Conservation (phyloP, 2,113 vertebrate genomes). For the Oncorhynchus clarkii region DNA sequence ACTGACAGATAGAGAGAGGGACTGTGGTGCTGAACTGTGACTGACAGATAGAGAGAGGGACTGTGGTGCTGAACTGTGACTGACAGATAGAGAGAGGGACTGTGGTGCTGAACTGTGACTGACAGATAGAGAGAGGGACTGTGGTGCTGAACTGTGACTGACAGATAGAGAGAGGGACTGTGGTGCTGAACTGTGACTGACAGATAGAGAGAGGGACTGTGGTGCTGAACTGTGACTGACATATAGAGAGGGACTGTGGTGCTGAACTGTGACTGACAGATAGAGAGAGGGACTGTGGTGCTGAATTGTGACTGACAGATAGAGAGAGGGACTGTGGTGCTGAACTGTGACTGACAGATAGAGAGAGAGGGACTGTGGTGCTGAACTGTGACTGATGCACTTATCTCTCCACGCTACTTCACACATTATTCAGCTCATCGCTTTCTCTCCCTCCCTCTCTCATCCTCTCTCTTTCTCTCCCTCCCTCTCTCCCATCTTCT, state of each 20-base stretch:
- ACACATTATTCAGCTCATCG: neutral
- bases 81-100: neutral
- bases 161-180: no score
- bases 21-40: neutral
- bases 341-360: conserved; percentile 3
- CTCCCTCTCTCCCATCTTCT: neutral
- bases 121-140: no score
- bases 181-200: conserved; percentile 36
- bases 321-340: neutral
- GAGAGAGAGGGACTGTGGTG: no score
- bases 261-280: neutral
- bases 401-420: conserved; percentile 6
- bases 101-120: neutral
- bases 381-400: conserved; percentile 40
- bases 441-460: neutral
- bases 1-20: neutral
- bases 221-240: neutral
- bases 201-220: neutral
- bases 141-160: no score
- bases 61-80: neutral
- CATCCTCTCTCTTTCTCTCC: neutral
- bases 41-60: conserved; percentile 1
- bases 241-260: neutral
- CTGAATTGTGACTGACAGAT: neutral
- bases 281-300: neutral